Conservation (phyloP, 2,888 invertebrate species). For the Mesorhabditis belari region DNA sequence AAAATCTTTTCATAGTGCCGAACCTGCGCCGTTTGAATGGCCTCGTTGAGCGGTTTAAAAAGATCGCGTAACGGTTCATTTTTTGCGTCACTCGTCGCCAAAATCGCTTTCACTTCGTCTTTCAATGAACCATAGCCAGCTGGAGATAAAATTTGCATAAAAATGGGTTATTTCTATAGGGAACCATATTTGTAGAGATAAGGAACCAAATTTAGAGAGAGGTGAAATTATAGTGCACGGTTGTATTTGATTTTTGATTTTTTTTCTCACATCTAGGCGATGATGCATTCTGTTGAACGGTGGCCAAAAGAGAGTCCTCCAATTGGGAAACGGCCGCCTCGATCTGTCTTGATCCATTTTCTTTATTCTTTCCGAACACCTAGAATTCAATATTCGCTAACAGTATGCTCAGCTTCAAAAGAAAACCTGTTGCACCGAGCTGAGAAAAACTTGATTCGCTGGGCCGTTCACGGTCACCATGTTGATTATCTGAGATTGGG, state of each 20-base stretch:
- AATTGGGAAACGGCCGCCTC: slow-evolving; percentile 36
- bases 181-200: not conserved
- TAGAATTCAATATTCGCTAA: slow-evolving; percentile 8
- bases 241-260: no score
- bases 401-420: not conserved
- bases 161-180: not conserved
- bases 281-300: slow-evolving; percentile 13
- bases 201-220: no score
- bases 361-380: slow-evolving; percentile 35
- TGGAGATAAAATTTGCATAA: not conserved
- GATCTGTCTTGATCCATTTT: slow-evolving; percentile 20
- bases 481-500: slow-evolving; percentile 59
- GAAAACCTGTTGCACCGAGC: slow-evolving; percentile 63
- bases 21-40: slow-evolving; percentile 19
- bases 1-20: not conserved
- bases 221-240: no score
- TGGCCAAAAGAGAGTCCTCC: slow-evolving; percentile 38
- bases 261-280: not conserved
- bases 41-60: slow-evolving; percentile 16
- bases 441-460: slow-evolving; percentile 63
- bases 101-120: not conserved
- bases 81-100: not conserved
- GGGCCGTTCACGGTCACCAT: slow-evolving; percentile 63
- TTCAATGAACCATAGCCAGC: not conserved
- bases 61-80: slow-evolving; percentile 5